Base-by-base conservation (phyloP, 1,140 invertebrate species). In the Pygmarrhopalites habei region DNA sequence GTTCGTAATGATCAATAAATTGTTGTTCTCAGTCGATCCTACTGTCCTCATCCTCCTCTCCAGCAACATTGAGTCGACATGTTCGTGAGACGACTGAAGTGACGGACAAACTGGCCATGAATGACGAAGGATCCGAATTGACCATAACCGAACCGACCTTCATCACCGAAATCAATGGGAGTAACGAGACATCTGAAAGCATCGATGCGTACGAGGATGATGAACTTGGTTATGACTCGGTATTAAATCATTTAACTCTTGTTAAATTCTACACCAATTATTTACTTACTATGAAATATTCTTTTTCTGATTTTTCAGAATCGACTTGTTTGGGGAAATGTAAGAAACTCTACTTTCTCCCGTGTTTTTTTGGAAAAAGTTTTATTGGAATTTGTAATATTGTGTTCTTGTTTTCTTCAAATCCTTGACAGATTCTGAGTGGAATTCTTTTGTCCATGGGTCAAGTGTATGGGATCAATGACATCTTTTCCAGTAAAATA, bases 391-490 rank as follows among this genome's bases (percentile, higher is more conserved):
- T 35, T 15, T 35, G 32, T 35, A 35, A 35, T 35, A 35, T 35
- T 35, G 15, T 35, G 32, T 35, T 5, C 5, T 35, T 35, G 5
- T 35, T 35, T 35, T 35, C n/a, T n/a, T n/a, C n/a, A n/a, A n/a
- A n/a, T 35, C 32, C 15, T 10, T 52, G 1, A 49, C 46, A 80
- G 78, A 64, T 77, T 23, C 72, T 80, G 23, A 73, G 71, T 1
- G 79, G 77, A 14, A 72, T 75, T 10, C 53, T 79, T 28, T 64
- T 73, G 14, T 77, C 77, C 21, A 67, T 74, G 23, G 75, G 77
- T 4, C 78, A 79, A 72, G 69, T 78, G 32, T 76, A 70, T 35
- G 76, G 68, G 7, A 67, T 77, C 4, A 72, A 78, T 57, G 72
- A 75, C 62, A 72, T 75, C 0, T 60, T 70, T 32, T 59, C 71